Base-by-base conservation (phyloP, 2,888 invertebrate genomes). In the Melinopterus prodromus region DNA sequence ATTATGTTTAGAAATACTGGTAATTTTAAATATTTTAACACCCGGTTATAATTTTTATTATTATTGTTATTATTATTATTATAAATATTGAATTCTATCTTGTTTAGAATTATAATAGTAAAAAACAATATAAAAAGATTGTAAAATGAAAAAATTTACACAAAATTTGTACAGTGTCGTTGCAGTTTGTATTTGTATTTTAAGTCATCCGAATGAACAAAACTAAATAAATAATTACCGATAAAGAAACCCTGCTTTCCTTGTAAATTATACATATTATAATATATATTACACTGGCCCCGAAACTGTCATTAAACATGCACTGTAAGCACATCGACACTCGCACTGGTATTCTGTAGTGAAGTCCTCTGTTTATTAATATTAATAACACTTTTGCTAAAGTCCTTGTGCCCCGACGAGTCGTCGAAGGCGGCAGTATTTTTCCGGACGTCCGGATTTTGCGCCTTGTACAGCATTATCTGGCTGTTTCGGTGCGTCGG, bases 371-470 rank as follows among this genome's bases (percentile, higher is more conserved):
- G 90, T 84, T 90, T 90, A 85, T 89, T 90, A 84, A 91, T 87
- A 88, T 93, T 93, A 83, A 93, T 93, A 88, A 94, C 93, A 88
- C 94, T 93, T 91, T 95, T 95, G 85, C 93, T 94, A 87, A 95
- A 94, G 91, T 95, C 95, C 91, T 95, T 95, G 82, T 92, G 92
- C 69, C 92, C 89, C 74, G 90, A 89, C 15, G 89, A 88, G 88
- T 93, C 92, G 85, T 90, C 90, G 82, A 90, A 90, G 6, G 92
- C 91, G 81, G 95, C 94, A 77, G 95, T 96, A 89, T 95, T 96
- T 90, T 96, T 96, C 86, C 95, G 92, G 88, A 95, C 94, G 88
- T 96, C 96, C 77, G 95, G 93, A 89, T 96, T 95, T 88, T 95
- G 96, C 82, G 96, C 95, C 90, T 97, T 96, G 90, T 95, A 96